phyloP scores from a whole-genome alignment of 1,140 invertebrate genomes.

The Piezodorus guildinii region DNA sequence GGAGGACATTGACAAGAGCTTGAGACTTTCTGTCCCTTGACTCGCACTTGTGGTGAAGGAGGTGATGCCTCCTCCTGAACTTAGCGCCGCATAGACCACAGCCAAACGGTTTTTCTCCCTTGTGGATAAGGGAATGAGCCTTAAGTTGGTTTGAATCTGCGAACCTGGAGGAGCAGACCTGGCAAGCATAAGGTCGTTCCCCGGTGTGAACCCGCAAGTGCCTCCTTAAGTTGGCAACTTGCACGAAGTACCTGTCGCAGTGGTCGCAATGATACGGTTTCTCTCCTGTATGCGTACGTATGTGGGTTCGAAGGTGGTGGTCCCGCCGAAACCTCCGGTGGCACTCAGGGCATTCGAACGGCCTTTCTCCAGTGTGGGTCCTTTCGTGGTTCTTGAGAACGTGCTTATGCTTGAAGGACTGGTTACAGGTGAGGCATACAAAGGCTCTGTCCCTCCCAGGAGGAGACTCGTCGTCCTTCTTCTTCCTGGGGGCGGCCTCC shows the following conservation, averaged over 20 bases:
- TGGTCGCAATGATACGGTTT: constrained; percentile 85
- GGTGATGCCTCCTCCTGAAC: constrained; percentile 71
- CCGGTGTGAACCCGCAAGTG: constrained; percentile 92
- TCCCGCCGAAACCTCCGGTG: constrained; percentile 92
- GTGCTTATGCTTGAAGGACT: constrained; percentile 87
- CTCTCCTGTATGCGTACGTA: constrained; percentile 84
- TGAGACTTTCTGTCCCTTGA: constrained; percentile 21
- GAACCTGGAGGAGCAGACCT: constrained; percentile 78
- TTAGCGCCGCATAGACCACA: constrained; percentile 62
- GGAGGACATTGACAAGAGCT: constrained; percentile 28
- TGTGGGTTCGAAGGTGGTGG: constrained; percentile 87
- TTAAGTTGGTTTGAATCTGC: constrained; percentile 91
- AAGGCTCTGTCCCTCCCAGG: constrained; percentile 66
- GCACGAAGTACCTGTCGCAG: constrained; percentile 84
- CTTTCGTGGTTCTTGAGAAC: constrained; percentile 91
- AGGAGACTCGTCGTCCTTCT: background rate
- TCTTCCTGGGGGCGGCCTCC: constrained; percentile 12
- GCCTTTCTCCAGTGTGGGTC: constrained; percentile 93
- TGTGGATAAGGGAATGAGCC: constrained; percentile 78
- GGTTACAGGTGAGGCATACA: constrained; percentile 72
- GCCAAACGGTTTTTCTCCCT: constrained; percentile 76
- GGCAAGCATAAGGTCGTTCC: constrained; percentile 85
- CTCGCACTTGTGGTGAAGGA: constrained; percentile 72
- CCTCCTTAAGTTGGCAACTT: constrained; percentile 84
- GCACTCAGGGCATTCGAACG: constrained; percentile 89